phyloP scores from a whole-genome alignment of 2,888 invertebrate species.

The Dicyrtoma fusca region DNA sequence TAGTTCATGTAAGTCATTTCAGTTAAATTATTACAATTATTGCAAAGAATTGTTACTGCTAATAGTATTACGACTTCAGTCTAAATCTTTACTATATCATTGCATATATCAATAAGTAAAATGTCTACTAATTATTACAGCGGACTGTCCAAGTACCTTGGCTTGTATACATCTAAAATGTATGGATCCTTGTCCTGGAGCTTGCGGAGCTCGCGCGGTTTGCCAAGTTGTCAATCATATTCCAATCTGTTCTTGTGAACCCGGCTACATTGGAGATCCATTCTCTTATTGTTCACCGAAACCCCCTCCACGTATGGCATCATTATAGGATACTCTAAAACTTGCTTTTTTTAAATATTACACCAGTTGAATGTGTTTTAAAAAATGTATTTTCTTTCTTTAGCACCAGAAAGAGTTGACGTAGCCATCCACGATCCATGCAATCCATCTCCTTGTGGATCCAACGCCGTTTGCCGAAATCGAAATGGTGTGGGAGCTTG shows the following conservation, averaged over 20 bases:
- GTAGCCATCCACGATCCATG: conserved; percentile 68
- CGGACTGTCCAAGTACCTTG: conserved; percentile 78
- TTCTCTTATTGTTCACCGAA: conserved; percentile 41
- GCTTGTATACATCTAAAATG: conserved; percentile 69
- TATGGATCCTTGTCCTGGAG: conserved; percentile 60
- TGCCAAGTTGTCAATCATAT: conserved; percentile 47
- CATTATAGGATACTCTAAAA: not conserved
- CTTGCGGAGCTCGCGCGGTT: conserved; percentile 68
- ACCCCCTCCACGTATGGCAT: conserved; percentile 57
- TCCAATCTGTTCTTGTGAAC: conserved; percentile 58
- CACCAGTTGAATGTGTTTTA: not conserved
- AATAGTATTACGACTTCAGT: conserved; percentile 74
- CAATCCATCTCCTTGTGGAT: conserved; percentile 75
- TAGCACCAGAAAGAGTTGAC: conserved; percentile 20
- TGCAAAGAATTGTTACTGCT: too few relatives aligned
- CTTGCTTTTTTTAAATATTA: not conserved
- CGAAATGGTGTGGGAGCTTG: conserved; percentile 68
- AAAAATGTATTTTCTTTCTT: not conserved
- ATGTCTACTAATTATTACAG: conserved; percentile 61
- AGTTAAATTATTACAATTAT: too few relatives aligned
- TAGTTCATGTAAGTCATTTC: conserved; percentile 36
- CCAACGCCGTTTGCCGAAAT: conserved; percentile 80
- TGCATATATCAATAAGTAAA: too few relatives aligned
- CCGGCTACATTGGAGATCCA: conserved; percentile 58
- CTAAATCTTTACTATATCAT: conserved; percentile 62